Evolutionary conservation across 1,140 invertebrate genomes (phyloP).

Genomic region (Aphaenogaster rudis): DNA sequence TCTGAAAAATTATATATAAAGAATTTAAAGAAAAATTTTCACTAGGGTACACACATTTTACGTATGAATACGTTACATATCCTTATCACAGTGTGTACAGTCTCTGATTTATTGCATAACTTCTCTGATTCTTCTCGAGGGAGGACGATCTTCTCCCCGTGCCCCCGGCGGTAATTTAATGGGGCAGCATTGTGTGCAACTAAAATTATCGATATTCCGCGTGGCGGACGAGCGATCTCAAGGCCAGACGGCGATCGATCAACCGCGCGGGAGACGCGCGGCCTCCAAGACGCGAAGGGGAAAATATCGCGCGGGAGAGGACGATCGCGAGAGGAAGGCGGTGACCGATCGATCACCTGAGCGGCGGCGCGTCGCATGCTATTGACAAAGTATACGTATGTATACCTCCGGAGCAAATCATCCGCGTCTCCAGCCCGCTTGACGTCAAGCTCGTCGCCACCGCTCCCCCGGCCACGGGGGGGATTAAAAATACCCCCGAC

Average conservation of each 20-base stretch:
- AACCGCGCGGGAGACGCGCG: conserved; percentile 4
- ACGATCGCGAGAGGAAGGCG: conserved; percentile 24
- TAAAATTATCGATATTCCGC: conserved; percentile 56
- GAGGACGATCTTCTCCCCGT: neutral
- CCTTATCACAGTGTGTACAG: neutral
- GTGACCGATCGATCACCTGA: conserved; percentile 66
- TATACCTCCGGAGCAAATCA: conserved; percentile 56
- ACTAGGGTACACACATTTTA: no score
- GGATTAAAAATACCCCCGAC: conserved; percentile 74
- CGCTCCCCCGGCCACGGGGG: neutral
- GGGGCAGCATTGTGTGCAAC: neutral
- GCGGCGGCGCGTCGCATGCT: neutral
- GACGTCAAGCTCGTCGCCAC: conserved; percentile 65
- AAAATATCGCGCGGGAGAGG: conserved; percentile 33
- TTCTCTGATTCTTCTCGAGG: neutral
- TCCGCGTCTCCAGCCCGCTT: conserved; percentile 68
- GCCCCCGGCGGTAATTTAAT: conserved; percentile 21
- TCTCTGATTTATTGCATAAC: conserved; percentile 23
- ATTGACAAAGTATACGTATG: conserved; percentile 53
- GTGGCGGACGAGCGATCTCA: conserved; percentile 34
- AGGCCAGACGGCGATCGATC: conserved; percentile 48
- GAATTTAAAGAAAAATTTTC: no score
- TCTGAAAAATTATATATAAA: no score
- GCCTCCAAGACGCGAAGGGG: neutral
- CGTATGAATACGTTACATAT: neutral